Percentiles rank a stretch among this genome's conserved stretches.
Evolutionary conservation across 2,888 invertebrate species (phyloP).

Genomic region (Orchestes rusci): DNA sequence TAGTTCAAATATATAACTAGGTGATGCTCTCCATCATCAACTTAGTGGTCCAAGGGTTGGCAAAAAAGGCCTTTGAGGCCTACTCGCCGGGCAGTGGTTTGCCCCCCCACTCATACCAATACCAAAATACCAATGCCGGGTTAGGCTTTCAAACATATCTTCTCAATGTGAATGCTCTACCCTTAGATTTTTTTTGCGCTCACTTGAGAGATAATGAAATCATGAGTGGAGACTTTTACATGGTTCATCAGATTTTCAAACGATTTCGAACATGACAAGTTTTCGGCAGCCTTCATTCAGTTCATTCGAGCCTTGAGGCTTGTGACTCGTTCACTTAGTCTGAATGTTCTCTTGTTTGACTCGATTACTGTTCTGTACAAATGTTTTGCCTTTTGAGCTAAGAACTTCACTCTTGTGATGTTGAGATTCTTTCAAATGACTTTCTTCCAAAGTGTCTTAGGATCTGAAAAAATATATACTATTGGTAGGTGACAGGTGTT

Average conservation of each 20-base stretch:
- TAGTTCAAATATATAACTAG: too few species aligned
- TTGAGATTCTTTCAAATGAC: neutral
- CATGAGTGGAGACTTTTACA: neutral
- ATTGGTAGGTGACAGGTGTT: too few species aligned
- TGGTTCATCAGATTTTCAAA: constrained; percentile 2
- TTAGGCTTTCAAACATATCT: neutral
- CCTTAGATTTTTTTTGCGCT: too few species aligned
- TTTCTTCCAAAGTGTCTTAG: too few species aligned
- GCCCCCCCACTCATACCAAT: too few species aligned
- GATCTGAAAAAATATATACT: too few species aligned
- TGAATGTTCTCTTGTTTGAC: neutral
- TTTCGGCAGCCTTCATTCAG: neutral
- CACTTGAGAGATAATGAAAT: too few species aligned
- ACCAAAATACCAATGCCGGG: constrained; percentile 24
- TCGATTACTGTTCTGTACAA: constrained; percentile 1
- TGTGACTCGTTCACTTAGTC: neutral
- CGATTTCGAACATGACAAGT: neutral
- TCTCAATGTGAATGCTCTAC: too few species aligned
- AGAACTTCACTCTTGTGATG: neutral
- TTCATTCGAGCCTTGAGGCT: neutral
- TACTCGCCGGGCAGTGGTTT: too few species aligned
- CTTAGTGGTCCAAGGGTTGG: too few species aligned
- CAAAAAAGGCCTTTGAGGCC: too few species aligned
- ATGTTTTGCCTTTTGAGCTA: constrained; percentile 1
- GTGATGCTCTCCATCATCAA: too few species aligned